Evolutionary conservation across 2,888 invertebrate species (phyloP).

Genomic region (Nomada lathburiana): DNA sequence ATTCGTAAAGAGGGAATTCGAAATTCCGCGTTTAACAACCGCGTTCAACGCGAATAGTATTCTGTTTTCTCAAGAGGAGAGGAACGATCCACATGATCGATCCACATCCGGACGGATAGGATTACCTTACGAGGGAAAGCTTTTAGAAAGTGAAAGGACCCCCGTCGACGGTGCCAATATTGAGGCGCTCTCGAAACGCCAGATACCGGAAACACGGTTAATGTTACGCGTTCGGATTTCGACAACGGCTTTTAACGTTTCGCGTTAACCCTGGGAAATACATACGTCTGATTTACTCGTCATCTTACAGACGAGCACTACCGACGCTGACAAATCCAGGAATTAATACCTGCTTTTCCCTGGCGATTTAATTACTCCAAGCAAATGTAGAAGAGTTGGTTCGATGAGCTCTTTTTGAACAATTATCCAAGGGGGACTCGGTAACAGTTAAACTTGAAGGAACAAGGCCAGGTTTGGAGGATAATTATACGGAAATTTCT

Average conservation of each 20-base stretch:
- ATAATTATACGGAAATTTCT: conserved; percentile 23
- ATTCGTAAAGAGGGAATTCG: neutral
- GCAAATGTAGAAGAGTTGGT: neutral
- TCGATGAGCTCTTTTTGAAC: neutral
- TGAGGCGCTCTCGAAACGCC: conserved; percentile 24
- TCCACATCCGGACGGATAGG: conserved; percentile 21
- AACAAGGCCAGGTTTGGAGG: neutral
- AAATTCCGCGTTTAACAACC: neutral
- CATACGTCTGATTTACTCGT: neutral
- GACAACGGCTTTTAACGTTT: conserved; percentile 19
- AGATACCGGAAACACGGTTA: conserved; percentile 5
- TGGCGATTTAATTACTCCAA: too few relatives aligned
- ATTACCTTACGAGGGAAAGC: conserved; percentile 29
- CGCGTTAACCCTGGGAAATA: neutral
- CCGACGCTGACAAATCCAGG: neutral
- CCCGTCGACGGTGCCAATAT: neutral
- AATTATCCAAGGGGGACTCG: neutral
- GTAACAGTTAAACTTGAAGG: neutral
- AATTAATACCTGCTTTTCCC: neutral
- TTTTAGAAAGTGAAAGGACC: conserved; percentile 49
- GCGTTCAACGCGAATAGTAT: neutral
- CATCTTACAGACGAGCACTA: neutral
- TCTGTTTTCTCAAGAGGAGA: neutral
- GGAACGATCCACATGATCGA: conserved; percentile 22
- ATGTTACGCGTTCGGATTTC: conserved; percentile 2